Evolutionary conservation across 53 echinoderm and acorn worm genomes (phyloP), one percentile per base, ranked within the genome.

Genomic region (Paelopatides confundens): DNA sequence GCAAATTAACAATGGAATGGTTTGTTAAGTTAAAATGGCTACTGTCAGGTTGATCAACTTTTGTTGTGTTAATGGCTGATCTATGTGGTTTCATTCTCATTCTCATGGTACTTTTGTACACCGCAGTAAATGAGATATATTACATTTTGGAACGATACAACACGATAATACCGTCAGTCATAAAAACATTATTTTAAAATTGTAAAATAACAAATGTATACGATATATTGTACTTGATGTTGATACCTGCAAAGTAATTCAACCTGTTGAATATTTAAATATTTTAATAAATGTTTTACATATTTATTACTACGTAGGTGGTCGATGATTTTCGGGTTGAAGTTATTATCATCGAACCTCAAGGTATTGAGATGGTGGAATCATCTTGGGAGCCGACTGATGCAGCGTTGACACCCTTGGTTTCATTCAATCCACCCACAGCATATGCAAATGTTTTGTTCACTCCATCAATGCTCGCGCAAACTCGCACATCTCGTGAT

Each of bases 271-370:
- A n/a, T n/a, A n/a, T n/a, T n/a, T n/a, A n/a, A n/a, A n/a, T n/a
- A n/a, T n/a, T n/a, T n/a, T n/a, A n/a, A n/a, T 14, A 14, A 7
- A 7, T 21, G 2, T 34, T 68, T 26, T 0, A 29, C 48, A 40
- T 12, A 6, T 36, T 86, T 1, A 21, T 68, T 18, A 5, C 12
- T 48, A 38, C 27, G 8, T 29, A 96, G 96, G 49, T 94, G 23
- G 74, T 97, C 0, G 65, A 86, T 10, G 91, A 89, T 21, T 62
- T 97, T 23, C 77, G 89, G 4, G 89, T 95, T 0, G 87, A 92
- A 11, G 89, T 90, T 3, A 63, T 62, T 26, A 82, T 98, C 69
- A 91, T 37, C 1, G 98, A 98, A 66, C 93, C 94, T 3, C 98
- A 98, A 83, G 95, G 98, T 5, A 31, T 98, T 12, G 49, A 51